Percentiles rank a stretch among this genome's conserved stretches.
Evolutionary conservation across 64 coral and sea anemone species (phyloP).

Genomic region (Pachyseris speciosa): DNA sequence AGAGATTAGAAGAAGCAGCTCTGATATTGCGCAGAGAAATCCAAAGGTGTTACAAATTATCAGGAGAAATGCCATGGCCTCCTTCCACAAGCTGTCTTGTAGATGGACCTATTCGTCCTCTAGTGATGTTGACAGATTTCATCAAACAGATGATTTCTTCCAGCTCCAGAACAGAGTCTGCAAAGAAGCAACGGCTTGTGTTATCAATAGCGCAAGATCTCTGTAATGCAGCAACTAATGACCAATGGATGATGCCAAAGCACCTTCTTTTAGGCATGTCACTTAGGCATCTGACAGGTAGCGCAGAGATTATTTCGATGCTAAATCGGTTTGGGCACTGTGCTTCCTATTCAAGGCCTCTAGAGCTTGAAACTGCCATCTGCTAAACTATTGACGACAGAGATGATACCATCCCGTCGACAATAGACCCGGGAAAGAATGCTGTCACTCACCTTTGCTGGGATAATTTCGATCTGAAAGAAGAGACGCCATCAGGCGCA

Average conservation of each 20-base stretch:
- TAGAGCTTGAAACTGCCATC: not conserved
- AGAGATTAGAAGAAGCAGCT: not conserved
- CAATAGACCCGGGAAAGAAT: not conserved
- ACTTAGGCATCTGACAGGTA: not conserved
- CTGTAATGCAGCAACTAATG: not conserved
- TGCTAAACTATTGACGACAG: not conserved
- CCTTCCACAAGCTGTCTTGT: not conserved
- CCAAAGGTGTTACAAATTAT: not conserved
- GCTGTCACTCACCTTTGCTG: not conserved
- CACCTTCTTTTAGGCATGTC: not conserved
- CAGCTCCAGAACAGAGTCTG: too few species aligned
- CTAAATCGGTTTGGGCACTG: not conserved
- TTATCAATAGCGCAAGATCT: not conserved
- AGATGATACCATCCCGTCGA: not conserved
- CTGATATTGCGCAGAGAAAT: not conserved
- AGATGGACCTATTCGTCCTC: too few species aligned
- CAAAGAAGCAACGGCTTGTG: too few species aligned
- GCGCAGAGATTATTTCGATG: not conserved
- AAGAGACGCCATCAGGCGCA: slow-evolving; percentile 15
- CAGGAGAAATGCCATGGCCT: too few species aligned
- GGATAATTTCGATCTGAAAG: slow-evolving; percentile 22
- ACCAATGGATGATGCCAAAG: not conserved
- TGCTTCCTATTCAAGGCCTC: not conserved
- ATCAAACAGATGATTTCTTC: too few species aligned
- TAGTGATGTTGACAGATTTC: too few species aligned